These are phyloP conservation scores for Hydropotes inermis DNA, from an alignment of 2,113 vertebrate genomes.

Conservation along the genomic window DNA sequence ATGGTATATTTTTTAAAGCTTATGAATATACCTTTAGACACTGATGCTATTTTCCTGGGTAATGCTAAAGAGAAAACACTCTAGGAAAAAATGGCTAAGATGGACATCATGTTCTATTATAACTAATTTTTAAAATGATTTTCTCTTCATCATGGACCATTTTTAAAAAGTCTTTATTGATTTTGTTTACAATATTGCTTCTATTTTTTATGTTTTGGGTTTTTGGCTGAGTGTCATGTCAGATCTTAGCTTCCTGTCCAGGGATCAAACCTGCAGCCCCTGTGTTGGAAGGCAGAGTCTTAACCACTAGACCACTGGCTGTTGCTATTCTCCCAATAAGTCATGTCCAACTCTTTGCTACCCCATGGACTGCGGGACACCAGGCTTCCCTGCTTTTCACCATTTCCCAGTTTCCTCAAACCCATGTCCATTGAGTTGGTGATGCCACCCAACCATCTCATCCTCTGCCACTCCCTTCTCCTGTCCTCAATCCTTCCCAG, in stretches of 20 bases:
- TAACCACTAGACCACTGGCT: neutral
- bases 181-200: neutral
- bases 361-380: neutral
- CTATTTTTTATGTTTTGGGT: neutral
- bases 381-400: neutral
- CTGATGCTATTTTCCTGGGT: neutral
- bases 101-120: neutral
- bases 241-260: neutral
- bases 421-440: neutral
- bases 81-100: neutral
- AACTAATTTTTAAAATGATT: neutral
- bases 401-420: neutral
- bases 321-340: neutral
- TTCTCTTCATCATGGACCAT: neutral
- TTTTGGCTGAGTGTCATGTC: neutral
- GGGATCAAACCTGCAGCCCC: neutral
- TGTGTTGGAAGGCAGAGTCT: neutral
- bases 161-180: neutral
- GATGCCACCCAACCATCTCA: neutral
- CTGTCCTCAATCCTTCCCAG: neutral
- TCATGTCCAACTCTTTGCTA: neutral
- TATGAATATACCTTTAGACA: neutral
- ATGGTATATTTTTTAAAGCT: neutral
- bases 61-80: neutral
- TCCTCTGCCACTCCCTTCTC: neutral